phyloP scores from a whole-genome alignment of 2,888 invertebrate genomes.

The Cataglyphis altisquamis region DNA sequence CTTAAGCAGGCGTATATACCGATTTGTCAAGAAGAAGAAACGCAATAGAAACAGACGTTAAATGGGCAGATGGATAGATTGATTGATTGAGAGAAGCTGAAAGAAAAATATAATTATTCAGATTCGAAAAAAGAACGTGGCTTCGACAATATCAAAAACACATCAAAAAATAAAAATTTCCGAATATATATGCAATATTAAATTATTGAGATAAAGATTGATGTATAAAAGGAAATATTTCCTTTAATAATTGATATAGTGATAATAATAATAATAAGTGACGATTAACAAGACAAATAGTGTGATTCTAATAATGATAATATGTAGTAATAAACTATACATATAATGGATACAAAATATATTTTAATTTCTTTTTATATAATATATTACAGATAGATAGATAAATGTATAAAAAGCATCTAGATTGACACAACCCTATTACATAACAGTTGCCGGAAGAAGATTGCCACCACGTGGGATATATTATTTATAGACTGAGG shows the following conservation, averaged over 20 bases:
- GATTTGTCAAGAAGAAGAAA: neutral
- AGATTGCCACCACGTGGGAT: neutral
- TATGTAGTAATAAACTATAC: neutral
- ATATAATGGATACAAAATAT: neutral
- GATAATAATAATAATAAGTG: neutral
- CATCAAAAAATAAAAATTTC: neutral
- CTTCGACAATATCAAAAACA: neutral
- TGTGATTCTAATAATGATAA: neutral
- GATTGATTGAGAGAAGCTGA: neutral
- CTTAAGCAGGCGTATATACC: constrained; percentile 34
- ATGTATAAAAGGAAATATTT: neutral
- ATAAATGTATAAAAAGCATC: neutral
- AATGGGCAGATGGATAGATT: neutral
- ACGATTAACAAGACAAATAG: constrained; percentile 3
- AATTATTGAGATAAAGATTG: neutral
- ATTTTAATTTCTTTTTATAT: neutral
- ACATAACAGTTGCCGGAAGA: neutral
- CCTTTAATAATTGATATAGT: neutral
- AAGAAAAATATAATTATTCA: neutral
- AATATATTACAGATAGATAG: neutral
- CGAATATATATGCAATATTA: neutral
- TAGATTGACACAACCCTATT: constrained; percentile 1
- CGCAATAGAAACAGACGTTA: neutral
- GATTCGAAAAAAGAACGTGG: neutral
- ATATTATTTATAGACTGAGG: constrained; percentile 51